phyloP scores from a whole-genome alignment of 2,888 invertebrate genomes.

The Acrobasis consociella region DNA sequence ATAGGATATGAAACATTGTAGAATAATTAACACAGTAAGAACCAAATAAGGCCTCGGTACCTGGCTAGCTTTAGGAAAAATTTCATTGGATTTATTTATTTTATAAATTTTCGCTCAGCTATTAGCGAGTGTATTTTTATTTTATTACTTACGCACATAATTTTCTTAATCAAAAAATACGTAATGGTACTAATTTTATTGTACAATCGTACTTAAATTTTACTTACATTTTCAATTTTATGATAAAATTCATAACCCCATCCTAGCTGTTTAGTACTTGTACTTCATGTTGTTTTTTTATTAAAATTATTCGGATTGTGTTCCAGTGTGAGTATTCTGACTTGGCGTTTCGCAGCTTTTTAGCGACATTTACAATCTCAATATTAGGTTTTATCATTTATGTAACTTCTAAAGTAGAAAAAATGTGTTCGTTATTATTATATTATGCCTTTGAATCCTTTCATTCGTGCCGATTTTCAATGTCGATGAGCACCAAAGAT shows the following conservation, averaged over 20 bases:
- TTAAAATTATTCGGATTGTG: slow-evolving; percentile 7
- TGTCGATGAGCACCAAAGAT: slow-evolving; percentile 82
- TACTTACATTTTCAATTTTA: neutral
- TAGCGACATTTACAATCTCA: slow-evolving; percentile 76
- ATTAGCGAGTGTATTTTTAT: neutral
- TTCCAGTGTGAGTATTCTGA: slow-evolving; percentile 49
- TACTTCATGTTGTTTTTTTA: neutral
- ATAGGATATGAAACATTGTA: no score
- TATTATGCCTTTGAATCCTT: slow-evolving; percentile 58
- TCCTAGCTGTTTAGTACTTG: slow-evolving; percentile 12
- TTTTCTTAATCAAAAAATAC: neutral
- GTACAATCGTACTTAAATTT: neutral
- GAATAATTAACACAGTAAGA: no score
- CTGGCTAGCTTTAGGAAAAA: no score
- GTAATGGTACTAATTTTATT: neutral
- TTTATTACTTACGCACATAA: neutral
- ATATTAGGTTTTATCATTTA: slow-evolving; percentile 71
- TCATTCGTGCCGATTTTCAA: slow-evolving; percentile 74
- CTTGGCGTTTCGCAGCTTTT: slow-evolving; percentile 77
- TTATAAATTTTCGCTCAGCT: neutral
- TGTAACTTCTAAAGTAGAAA: slow-evolving; percentile 63
- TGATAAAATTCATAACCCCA: neutral
- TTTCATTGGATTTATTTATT: neutral
- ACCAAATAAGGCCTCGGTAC: no score
- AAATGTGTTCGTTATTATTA: slow-evolving; percentile 77